phyloP scores from a whole-genome alignment of 2,797 vertebrate species.

The Semaprochilodus insignis region DNA sequence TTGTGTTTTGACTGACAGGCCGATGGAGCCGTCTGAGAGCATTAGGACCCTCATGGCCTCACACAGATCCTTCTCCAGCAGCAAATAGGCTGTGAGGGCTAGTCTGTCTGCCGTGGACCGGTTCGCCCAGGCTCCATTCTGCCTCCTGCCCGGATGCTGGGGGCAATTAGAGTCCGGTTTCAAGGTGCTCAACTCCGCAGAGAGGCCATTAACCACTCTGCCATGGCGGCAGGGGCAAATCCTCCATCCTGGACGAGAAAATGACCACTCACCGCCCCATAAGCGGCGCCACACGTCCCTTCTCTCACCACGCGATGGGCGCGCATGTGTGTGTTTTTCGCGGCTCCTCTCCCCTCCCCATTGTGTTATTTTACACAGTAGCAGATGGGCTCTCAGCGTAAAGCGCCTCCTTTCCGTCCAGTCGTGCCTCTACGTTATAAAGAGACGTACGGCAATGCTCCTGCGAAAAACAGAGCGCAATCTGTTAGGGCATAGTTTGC shows the following conservation, averaged over 20 bases:
- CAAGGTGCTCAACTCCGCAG: constrained; percentile 24
- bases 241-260: constrained; percentile 16
- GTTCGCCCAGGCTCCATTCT: neutral
- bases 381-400: constrained; percentile 67
- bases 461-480: constrained; percentile 40
- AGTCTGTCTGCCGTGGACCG: constrained; percentile 9
- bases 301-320: constrained; percentile 23
- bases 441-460: constrained; percentile 49
- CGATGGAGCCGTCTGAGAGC: constrained; percentile 53
- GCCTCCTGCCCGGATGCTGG: constrained; percentile 4
- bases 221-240: constrained; percentile 5
- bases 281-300: constrained; percentile 5
- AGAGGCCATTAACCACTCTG: constrained; percentile 21
- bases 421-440: constrained; percentile 44
- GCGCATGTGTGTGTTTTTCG: constrained; percentile 50
- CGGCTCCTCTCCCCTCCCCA: constrained; percentile 55
- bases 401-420: constrained; percentile 59
- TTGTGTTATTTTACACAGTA: constrained; percentile 61
- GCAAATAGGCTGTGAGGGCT: constrained; percentile 16
- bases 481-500: constrained; percentile 33
- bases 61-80: constrained; percentile 10
- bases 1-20: constrained; percentile 51
- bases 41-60: constrained; percentile 39
- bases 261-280: constrained; percentile 18
- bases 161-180: constrained; percentile 38